Base-by-base conservation (phyloP, 53 echinoderm and acorn worm genomes). In the Apostichopus leukothele region DNA sequence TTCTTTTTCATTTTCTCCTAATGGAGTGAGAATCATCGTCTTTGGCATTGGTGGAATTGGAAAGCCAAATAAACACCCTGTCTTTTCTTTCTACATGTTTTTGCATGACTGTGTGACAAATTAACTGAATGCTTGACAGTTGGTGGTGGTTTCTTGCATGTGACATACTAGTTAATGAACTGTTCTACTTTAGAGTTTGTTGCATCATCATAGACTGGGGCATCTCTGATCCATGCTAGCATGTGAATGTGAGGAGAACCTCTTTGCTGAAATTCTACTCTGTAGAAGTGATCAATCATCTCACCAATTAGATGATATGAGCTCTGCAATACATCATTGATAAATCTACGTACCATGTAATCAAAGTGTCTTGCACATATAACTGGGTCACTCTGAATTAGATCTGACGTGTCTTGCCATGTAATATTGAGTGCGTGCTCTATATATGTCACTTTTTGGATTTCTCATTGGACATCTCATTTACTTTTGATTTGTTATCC, bases 171-270 rank as follows among this genome's bases (percentile, higher is more conserved):
- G n/a, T n/a, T n/a, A n/a, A n/a, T n/a, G n/a, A n/a, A n/a, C n/a
- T n/a, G n/a, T n/a, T n/a, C n/a, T n/a, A n/a, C n/a, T n/a, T n/a
- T n/a, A 18, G 73, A 26, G 0, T 84, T 57, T 78, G 74, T 26
- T 55, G 27, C 50, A 26, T 19, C 18, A 52, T 68, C 39, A 88
- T 66, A 90, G 53, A 66, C 75, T 25, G 92, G 92, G 10, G 92
- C 89, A 86, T 81, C 61, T 77, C 71, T n/a, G 16, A 90, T 73
- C 90, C 92, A 92, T 20, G 83, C 27, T 0, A 92, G 13, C 68
- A 66, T 59, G 71, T 92, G 90, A 18, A 92, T 86, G 67, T 92
- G 92, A 50, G 87, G 80, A 14, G 87, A 86, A n/a, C 93, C 91
- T 53, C 93, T 51, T 18, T 91, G 86, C 81, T 93, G 93, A 25